Evolutionary conservation across 2,113 vertebrate species (phyloP), one percentile per base, ranked within the genome.

Genomic region (Globicephala melas): DNA sequence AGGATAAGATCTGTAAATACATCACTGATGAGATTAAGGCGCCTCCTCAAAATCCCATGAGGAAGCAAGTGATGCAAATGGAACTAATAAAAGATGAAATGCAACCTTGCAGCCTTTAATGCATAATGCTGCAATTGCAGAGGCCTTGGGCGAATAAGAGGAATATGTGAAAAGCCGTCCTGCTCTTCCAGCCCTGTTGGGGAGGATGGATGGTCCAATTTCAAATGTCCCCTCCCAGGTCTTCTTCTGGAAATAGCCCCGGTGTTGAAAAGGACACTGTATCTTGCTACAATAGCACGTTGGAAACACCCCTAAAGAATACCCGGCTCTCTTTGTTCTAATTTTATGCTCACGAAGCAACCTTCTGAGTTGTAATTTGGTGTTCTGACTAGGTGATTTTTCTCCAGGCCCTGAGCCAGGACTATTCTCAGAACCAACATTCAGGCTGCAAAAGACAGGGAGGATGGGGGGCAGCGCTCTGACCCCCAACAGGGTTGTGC

Each of bases 291-390:
- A 36, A 3, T 71, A 89, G 96, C 96, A 86, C 60, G 50, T 8
- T 47, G 67, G 89, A 58, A 71, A 84, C 44, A 13, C 85, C 68
- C 89, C 73, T 58, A 10, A 41, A 74, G 91, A 83, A 90, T n/a
- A 31, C 6, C 84, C 47, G 1, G 23, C 82, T 55, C 67, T 3
- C n/a, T 2, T 4, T n/a, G 41, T 90, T 96, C 84, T 18, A 17
- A 44, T 86, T 97, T 94, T 95, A 13, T 93, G 86, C 96, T 93
- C 62, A 33, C 91, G 93, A 82, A 96, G 92, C 94, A 96, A 21
- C 38, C 38, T 88, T 81, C 81, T 33, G 92, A 74, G 67, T 13
- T 88, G 38, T 67, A 23, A 65, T 80, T 50, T 47, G 17, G 53
- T n/a, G 58, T 71, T 91, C 85, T 73, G 41, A 95, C 81, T 14